Conservation (phyloP, 2,797 vertebrate species). For the Urosaurus nigricauda region DNA sequence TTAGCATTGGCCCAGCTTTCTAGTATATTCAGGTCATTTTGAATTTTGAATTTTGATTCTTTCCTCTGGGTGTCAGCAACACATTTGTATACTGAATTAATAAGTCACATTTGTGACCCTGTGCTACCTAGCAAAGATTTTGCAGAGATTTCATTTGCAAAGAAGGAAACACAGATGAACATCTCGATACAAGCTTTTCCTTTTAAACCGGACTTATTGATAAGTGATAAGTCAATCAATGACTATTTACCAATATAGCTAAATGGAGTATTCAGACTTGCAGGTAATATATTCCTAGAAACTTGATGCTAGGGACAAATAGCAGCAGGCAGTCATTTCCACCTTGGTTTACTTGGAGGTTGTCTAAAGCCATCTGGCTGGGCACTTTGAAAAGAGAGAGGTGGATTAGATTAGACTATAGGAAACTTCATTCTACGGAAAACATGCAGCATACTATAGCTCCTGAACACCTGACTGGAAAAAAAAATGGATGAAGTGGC, state of each 20-base stretch:
- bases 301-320: not conserved
- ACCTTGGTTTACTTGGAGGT: not conserved
- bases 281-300: not conserved
- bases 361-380: not conserved
- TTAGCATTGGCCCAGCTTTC: too few species aligned
- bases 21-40: too few species aligned
- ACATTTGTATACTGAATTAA: not conserved
- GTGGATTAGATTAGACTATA: not conserved
- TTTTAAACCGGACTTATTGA: not conserved
- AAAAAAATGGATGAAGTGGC: too few species aligned
- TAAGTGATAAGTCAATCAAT: not conserved
- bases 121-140: not conserved
- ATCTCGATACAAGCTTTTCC: not conserved
- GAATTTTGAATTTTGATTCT: too few species aligned
- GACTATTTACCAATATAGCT: not conserved
- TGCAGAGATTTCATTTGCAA: not conserved
- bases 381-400: not conserved
- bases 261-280: not conserved
- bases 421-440: too few species aligned
- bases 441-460: too few species aligned
- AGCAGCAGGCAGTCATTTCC: not conserved
- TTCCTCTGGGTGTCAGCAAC: not conserved
- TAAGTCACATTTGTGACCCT: too few species aligned
- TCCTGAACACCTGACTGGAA: too few species aligned
- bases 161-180: not conserved